Evolutionary conservation across 2,113 vertebrate genomes (phyloP).

Genomic region (Apaloderma vittatum): DNA sequence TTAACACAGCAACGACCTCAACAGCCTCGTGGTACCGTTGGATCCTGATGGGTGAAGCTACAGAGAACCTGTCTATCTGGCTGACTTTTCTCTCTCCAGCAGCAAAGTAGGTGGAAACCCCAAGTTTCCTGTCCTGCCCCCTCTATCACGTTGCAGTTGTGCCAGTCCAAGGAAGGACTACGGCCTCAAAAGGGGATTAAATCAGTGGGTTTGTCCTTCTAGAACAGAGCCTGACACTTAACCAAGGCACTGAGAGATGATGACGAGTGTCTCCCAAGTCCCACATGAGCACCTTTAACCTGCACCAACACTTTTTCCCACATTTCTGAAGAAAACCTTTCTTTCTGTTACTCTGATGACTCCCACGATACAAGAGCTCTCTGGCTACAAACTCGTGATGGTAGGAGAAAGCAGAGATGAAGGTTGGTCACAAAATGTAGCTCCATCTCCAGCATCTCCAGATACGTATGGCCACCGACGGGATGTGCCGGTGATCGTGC

Average conservation of each 20-base stretch:
- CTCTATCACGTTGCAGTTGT: neutral
- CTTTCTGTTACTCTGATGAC: neutral
- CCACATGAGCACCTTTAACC: neutral
- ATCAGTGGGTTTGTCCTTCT: rapidly evolving
- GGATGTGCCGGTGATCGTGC: rapidly evolving
- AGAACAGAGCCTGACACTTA: neutral
- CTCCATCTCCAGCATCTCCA: neutral
- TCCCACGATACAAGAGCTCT: neutral
- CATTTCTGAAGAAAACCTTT: neutral
- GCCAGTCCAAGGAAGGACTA: neutral
- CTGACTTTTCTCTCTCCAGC: neutral
- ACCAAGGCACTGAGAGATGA: neutral
- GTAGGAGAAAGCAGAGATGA: neutral
- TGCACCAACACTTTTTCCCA: neutral
- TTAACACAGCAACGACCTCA: rapidly evolving
- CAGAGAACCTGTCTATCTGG: neutral
- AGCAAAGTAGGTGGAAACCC: neutral
- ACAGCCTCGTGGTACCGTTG: rapidly evolving
- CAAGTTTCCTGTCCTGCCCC: neutral
- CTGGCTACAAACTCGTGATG: neutral
- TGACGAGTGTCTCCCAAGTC: neutral
- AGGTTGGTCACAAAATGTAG: neutral
- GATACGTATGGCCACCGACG: rapidly evolving
- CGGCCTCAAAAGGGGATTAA: neutral
- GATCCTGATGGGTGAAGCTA: neutral